Evolutionary conservation across 1,140 invertebrate genomes (phyloP), one percentile per base, ranked within the genome.

Genomic region (Ceratosolen fusciceps): DNA sequence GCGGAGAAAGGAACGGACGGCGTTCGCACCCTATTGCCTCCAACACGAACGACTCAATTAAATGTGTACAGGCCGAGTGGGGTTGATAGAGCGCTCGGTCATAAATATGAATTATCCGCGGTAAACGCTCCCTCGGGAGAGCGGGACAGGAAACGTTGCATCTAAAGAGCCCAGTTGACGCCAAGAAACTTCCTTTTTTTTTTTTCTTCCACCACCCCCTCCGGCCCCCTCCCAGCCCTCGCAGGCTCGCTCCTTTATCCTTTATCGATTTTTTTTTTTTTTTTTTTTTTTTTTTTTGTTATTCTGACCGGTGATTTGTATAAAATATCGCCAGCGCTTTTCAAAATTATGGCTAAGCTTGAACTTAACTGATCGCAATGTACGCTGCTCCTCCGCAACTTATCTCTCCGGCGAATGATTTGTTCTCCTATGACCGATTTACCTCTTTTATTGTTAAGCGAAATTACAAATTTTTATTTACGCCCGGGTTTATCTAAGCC

Each of bases 101-200:
- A 90, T 90, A 90, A 90, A 90, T 90, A 90, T 90, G 87, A 90
- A 90, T 90, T 90, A 90, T 90, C 87, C 88, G 86, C 84, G 85
- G 88, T 89, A 90, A 89, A 90, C 84, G 87, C 81, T 90, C 87
- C 87, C 88, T 80, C 82, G 86, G 84, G 77, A 80, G 80, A 77
- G 77, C 68, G 43, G 83, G 77, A 78, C 68, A 47, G 72, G 82
- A 73, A 81, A 58, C 19, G 79, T 49, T 67, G 56, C 74, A 26
- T 70, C 73, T 71, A 77, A 82, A 79, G 78, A 78, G 78, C 75
- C 71, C 43, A 49, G 65, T 65, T 73, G 77, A 62, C 70, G 72
- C 74, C 74, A 80, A 82, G 77, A 70, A 74, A 78, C 54, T 77
- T 80, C 76, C 77, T 80, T 71, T 73, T 75, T 54, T 54, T 34